Conservation (phyloP, 2,888 invertebrate species). For the Ophion obscuratus region DNA sequence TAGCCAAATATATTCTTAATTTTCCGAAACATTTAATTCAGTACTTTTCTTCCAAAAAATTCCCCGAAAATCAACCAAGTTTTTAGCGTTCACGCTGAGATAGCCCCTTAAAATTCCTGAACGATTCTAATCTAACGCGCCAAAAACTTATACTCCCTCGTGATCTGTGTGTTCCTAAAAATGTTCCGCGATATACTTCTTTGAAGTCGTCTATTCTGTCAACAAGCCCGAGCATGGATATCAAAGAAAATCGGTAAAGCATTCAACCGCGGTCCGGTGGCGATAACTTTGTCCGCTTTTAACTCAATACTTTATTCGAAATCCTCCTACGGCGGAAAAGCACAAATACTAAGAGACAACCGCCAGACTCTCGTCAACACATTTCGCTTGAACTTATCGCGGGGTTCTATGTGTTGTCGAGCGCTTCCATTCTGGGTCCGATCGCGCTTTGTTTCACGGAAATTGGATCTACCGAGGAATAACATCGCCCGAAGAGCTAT, state of each 20-base stretch:
- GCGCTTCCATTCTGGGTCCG: constrained; percentile 11
- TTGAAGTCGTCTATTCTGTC: neutral
- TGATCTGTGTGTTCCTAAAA: neutral
- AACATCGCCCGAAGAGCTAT: constrained; percentile 15
- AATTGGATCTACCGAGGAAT: constrained; percentile 56
- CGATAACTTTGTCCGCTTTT: constrained; percentile 11
- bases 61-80: too few species aligned
- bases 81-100: too few species aligned
- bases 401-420: constrained; percentile 26
- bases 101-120: too few species aligned
- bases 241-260: neutral
- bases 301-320: constrained; percentile 13
- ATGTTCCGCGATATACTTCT: neutral
- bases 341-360: neutral
- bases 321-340: constrained; percentile 17
- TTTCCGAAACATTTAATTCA: too few species aligned
- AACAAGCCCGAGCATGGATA: neutral
- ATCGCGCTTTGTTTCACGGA: constrained; percentile 42
- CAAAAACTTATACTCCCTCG: too few species aligned
- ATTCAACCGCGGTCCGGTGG: neutral
- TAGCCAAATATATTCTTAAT: too few species aligned
- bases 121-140: too few species aligned
- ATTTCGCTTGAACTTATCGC: constrained; percentile 42
- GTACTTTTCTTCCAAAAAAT: too few species aligned
- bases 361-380: constrained; percentile 9